phyloP scores from a whole-genome alignment of 92 coral and sea anemone species.

The Parazoanthus atlanticus region DNA sequence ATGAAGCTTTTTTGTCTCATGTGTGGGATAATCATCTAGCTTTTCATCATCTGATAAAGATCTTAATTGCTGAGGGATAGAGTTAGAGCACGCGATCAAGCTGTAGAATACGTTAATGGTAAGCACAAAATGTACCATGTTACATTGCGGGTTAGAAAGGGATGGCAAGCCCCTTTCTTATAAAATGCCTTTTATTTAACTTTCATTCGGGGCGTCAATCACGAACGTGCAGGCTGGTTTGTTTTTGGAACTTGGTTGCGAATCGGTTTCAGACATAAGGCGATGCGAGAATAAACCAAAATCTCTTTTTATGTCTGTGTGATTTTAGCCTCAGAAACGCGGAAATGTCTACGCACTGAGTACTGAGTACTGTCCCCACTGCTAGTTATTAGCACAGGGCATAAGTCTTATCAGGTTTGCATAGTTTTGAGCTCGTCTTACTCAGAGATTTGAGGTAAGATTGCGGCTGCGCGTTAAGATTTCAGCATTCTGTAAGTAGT shows the following conservation, averaged over 20 bases:
- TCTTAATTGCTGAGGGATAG: conserved; percentile 29
- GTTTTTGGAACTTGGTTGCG: conserved; percentile 19
- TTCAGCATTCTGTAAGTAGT: not conserved
- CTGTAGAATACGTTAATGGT: not conserved
- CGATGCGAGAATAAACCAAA: not conserved
- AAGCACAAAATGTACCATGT: not conserved
- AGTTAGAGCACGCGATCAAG: conserved; percentile 30
- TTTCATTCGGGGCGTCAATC: not conserved
- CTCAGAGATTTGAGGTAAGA: conserved; percentile 1
- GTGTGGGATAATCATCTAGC: conserved; percentile 15
- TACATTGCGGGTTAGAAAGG: not conserved
- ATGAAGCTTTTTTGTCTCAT: conserved; percentile 20
- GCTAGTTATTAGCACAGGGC: not conserved
- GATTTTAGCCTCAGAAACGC: not conserved
- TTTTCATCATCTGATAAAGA: conserved; percentile 42
- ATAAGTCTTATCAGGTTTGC: not conserved
- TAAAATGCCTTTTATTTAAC: not conserved
- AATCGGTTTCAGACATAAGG: conserved; percentile 22
- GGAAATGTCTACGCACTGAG: conserved; percentile 1
- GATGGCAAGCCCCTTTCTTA: not conserved
- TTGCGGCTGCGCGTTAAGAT: not conserved
- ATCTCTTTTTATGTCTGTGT: conserved; percentile 2
- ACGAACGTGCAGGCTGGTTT: not conserved
- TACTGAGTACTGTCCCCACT: not conserved
- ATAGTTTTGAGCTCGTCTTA: conserved; percentile 1